Base-by-base conservation (phyloP, 2,797 vertebrate species). In the Stomatorhinus walkeri region DNA sequence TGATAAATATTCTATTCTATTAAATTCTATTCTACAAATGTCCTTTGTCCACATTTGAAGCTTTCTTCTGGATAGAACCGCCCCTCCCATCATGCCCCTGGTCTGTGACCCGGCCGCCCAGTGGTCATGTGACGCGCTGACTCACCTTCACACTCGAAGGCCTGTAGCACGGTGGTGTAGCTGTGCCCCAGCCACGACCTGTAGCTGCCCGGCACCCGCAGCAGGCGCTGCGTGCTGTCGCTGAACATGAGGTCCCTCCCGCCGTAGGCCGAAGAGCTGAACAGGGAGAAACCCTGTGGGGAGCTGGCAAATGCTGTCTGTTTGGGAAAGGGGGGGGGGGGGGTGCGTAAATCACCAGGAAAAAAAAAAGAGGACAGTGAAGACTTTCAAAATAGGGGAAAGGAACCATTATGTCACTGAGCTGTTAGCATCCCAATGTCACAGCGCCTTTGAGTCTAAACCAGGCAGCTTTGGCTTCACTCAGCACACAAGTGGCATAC, bases 61-160 rank as follows among this genome's bases (percentile, higher is more conserved):
- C 7, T 48, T 48, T 83, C 7, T 48, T 36, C 64, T 36, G 28
- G 68, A 36, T 32, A 36, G 64, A 72, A 16, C 14, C 14, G 28
- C 64, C 12, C 64, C 64, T 72, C 68, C 68, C 28, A 72, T 72
- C 68, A 72, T 7, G 32, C 68, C 32, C 68, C 28, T 40, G 12
- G 28, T 16, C 68, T 5, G 28, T 19, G 32, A 40, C 32, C 68
- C 14, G 14, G 22, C 68, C 5, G 32, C 68, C 32, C 68, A 36
- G 32, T 16, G 28, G 68, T 76, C 68, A 76, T 76, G 68, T 76
- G 68, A 76, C 68, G 10, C 40, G 76, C 76, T 1, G 76, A 81
- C 93, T 93, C 92, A 96, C 96, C 96, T 94, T 96, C 95, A 89
- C 96, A 96, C 92, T 96, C 96, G 54, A 96, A 96, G 87, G 96